phyloP scores from a whole-genome alignment of 2,113 vertebrate genomes.

The Mormyrus lacerda region DNA sequence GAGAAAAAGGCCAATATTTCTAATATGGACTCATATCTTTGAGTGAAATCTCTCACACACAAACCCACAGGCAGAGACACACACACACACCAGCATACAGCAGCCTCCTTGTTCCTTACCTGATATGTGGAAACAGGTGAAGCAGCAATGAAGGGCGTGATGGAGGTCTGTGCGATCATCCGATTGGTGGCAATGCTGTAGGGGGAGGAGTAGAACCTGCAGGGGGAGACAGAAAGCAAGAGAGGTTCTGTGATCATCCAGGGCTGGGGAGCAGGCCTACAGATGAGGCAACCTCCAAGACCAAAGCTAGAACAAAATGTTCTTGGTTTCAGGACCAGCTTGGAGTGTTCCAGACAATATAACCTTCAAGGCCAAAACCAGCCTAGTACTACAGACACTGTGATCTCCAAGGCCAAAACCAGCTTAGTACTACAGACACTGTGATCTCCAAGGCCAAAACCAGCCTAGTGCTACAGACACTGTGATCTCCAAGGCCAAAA shows the following conservation, averaged over 20 bases:
- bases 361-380: neutral
- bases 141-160: conserved; percentile 98
- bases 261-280: neutral
- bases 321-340: neutral
- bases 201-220: conserved; percentile 95
- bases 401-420: neutral
- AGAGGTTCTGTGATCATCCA: neutral
- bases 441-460: neutral
- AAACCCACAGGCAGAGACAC: neutral
- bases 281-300: neutral
- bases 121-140: conserved; percentile 99
- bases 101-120: conserved; percentile 59
- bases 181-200: conserved; percentile 99
- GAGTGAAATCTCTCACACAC: neutral
- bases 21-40: neutral
- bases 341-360: neutral
- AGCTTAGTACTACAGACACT: neutral
- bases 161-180: conserved; percentile 98
- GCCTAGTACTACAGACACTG: neutral
- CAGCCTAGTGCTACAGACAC: neutral
- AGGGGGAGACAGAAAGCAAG: conserved; percentile 30
- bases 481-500: neutral
- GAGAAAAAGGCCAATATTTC: neutral
- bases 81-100: neutral
- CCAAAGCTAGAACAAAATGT: neutral